Evolutionary conservation across 1,140 invertebrate genomes (phyloP).

Genomic region (Magallana ariakensis): DNA sequence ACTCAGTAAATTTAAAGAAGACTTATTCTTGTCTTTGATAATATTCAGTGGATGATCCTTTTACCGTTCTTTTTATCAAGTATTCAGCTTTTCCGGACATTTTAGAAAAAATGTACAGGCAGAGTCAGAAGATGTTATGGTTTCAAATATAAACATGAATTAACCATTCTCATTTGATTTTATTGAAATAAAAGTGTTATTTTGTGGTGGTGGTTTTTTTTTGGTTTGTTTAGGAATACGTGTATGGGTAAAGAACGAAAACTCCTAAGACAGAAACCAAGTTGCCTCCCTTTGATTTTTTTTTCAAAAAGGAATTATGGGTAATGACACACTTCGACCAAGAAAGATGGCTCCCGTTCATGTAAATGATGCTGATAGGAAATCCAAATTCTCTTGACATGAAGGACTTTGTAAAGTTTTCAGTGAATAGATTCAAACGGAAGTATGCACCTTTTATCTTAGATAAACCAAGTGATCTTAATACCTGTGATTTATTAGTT

Average conservation of each 20-base stretch:
- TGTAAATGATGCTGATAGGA: conserved; percentile 52
- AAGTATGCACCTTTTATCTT: conserved; percentile 40
- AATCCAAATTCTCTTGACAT: conserved; percentile 48
- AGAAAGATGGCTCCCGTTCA: conserved; percentile 59
- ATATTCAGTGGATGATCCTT: too few relatives aligned
- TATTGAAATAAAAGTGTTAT: too few relatives aligned
- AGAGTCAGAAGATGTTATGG: too few relatives aligned
- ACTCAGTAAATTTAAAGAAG: too few relatives aligned
- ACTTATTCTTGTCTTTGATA: too few relatives aligned
- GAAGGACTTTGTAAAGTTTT: conserved; percentile 44
- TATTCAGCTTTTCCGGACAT: too few relatives aligned
- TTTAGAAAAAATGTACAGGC: too few relatives aligned
- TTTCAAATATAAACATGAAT: too few relatives aligned
- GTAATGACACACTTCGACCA: conserved; percentile 60
- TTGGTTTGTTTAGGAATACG: too few relatives aligned
- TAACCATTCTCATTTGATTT: too few relatives aligned
- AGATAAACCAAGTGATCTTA: background rate
- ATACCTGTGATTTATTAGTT: background rate
- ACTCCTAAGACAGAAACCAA: background rate
- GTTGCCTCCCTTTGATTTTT: conserved; percentile 55
- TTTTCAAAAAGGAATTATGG: conserved; percentile 53
- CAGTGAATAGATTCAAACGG: conserved; percentile 43
- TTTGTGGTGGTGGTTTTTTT: too few relatives aligned
- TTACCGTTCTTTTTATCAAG: too few relatives aligned
- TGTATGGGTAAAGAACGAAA: background rate